Evolutionary conservation across 2,888 invertebrate species (phyloP), one percentile per base, ranked within the genome.

Genomic region (Melangyna quadrimaculata): DNA sequence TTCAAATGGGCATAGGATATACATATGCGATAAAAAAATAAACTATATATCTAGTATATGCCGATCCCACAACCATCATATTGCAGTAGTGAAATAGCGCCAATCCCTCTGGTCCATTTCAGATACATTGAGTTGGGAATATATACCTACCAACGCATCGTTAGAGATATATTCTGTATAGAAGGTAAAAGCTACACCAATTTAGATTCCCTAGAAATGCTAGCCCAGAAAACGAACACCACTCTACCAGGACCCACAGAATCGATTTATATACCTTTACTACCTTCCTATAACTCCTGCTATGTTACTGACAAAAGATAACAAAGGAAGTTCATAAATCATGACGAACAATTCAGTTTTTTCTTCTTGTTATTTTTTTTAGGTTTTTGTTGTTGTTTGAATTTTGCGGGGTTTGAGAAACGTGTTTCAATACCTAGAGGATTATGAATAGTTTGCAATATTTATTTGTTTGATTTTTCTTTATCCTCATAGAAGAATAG

Each of bases 271-370:
- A 67, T 67, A 65, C 65, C 48, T 51, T 51, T 67, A 67, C 65
- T 65, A 48, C 29, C 27, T 63, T 35, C 8, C 7, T 48, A 32
- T 37, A 71, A 80, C 37, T 69, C 19, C 27, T 24, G 51, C 67
- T 43, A 24, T 37, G 67, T 51, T 35, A 51, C 67, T 48, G 48
- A 67, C 67, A 67, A 67, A 67, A 45, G 69, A 53, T 71, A 83
- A 83, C 73, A 83, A 78, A 78, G 82, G 67, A 73, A 83, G 45
- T 78, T 65, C 73, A 83, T 83, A 83, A 83, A 83, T 83, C 78
- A 73, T 83, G 78, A 48, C 72, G 63, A 61, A 73, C 78, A 78
- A 78, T 78, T 83, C 78, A 73, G 61, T 72, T 48, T 57, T 78
- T 63, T 70, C 27, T 9, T 61, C 1, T 12, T 9, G 2, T 10